Percentiles rank a stretch among this genome's conserved stretches.
Evolutionary conservation across 2,888 invertebrate genomes (phyloP).

Genomic region (Amaurobius ferox): DNA sequence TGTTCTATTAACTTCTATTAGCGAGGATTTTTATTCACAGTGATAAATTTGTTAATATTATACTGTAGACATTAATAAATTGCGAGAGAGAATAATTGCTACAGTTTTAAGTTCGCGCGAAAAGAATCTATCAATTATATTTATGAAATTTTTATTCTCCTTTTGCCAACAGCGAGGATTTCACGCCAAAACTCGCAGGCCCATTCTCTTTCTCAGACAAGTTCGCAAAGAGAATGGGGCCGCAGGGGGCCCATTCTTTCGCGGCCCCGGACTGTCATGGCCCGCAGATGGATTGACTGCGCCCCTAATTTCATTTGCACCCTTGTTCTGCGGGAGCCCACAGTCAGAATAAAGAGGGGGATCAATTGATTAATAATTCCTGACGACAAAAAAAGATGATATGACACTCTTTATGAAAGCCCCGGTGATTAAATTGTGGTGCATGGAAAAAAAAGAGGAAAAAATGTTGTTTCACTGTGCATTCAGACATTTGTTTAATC

Average conservation of each 20-base stretch:
- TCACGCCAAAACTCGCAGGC: conserved; percentile 40
- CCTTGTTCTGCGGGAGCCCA: conserved; percentile 32
- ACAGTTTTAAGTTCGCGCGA: too few relatives aligned
- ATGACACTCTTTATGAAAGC: conserved; percentile 60
- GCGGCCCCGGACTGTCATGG: conserved; percentile 51
- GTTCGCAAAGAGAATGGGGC: conserved; percentile 50
- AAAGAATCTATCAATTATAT: too few relatives aligned
- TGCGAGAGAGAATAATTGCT: too few relatives aligned
- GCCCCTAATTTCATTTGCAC: conserved; percentile 70
- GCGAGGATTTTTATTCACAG: too few relatives aligned
- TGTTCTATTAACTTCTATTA: too few relatives aligned
- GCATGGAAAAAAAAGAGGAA: neutral
- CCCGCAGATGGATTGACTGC: conserved; percentile 68
- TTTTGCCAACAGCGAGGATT: conserved; percentile 14
- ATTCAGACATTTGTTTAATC: conserved; percentile 16
- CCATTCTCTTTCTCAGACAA: conserved; percentile 15
- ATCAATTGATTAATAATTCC: conserved; percentile 70
- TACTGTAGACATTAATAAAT: too few relatives aligned
- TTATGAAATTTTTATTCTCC: too few relatives aligned
- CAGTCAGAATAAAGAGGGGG: conserved; percentile 24
- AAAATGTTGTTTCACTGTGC: neutral
- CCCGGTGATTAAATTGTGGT: conserved; percentile 49
- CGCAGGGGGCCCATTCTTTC: conserved; percentile 54
- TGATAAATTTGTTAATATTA: too few relatives aligned
- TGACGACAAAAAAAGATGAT: conserved; percentile 51